Evolutionary conservation across 2,797 vertebrate genomes (phyloP).

Genomic region (Periparus ater): DNA sequence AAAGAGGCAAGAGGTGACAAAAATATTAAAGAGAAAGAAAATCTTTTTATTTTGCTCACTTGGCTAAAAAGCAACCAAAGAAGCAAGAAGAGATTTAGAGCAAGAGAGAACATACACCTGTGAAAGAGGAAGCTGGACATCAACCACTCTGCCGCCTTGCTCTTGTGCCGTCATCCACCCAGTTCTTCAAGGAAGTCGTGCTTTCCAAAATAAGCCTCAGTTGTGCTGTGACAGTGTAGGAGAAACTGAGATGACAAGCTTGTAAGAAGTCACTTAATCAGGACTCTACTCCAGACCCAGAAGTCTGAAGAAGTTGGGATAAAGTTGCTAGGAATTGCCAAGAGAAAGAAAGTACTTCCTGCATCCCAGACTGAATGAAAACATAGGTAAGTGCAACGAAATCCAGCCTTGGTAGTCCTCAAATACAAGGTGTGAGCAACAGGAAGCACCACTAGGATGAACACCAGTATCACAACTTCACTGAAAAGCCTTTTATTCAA

Average conservation of each 20-base stretch:
- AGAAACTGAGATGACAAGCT: neutral
- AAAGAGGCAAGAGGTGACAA: neutral
- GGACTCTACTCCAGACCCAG: neutral
- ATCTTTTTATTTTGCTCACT: neutral
- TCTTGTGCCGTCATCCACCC: neutral
- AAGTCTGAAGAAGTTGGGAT: neutral
- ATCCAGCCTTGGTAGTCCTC: neutral
- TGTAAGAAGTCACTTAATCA: neutral
- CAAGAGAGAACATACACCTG: neutral
- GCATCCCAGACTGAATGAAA: neutral
- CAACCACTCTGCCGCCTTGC: neutral
- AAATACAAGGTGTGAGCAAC: neutral
- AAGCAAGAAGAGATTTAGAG: neutral
- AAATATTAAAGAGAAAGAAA: neutral
- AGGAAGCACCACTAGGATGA: neutral
- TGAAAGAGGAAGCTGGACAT: neutral
- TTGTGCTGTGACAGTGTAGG: neutral
- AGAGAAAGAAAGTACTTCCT: neutral
- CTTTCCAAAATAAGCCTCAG: neutral
- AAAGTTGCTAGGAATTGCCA: neutral
- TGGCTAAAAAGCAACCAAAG: neutral
- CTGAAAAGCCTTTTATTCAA: neutral
- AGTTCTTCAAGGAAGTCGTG: neutral
- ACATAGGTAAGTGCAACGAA: neutral
- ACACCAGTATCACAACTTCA: neutral